phyloP scores from a whole-genome alignment of 2,113 vertebrate species.

The Shinisaurus crocodilurus region DNA sequence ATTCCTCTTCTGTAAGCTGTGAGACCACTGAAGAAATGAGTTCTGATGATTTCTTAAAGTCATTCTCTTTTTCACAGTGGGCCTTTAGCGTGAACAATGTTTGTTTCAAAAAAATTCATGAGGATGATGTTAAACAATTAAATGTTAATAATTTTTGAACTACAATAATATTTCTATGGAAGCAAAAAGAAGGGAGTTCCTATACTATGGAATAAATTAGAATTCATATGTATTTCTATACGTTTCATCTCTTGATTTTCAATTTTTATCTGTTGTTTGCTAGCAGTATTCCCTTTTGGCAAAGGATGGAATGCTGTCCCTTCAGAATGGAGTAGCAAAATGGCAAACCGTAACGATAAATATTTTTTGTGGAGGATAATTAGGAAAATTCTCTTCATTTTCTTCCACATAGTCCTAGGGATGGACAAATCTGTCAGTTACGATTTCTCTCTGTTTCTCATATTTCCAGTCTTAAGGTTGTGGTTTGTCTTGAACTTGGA shows the following conservation, averaged over 20 bases:
- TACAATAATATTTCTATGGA: constrained; percentile 12
- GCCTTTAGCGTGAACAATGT: neutral
- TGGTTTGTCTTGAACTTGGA: no score
- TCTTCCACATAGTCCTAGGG: constrained; percentile 17
- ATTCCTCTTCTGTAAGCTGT: neutral
- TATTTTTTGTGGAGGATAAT: constrained; percentile 45
- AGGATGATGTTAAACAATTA: neutral
- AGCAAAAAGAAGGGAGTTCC: neutral
- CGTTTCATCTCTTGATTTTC: neutral
- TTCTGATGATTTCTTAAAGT: constrained; percentile 6
- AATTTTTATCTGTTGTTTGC: constrained; percentile 19
- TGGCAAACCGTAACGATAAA: constrained; percentile 48
- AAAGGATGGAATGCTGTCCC: constrained; percentile 4
- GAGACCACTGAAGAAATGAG: neutral
- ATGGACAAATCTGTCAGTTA: no score
- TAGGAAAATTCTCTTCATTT: constrained; percentile 42
- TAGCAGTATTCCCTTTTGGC: constrained; percentile 29
- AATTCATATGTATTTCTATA: neutral
- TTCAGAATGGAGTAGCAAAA: constrained; percentile 18
- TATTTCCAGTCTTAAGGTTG: no score
- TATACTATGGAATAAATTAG: constrained; percentile 24
- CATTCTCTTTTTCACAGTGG: constrained; percentile 6
- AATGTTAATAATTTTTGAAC: neutral
- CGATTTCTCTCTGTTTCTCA: no score
- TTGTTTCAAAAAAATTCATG: neutral